Conservation (phyloP, 30 jellyfish, hydroid and myxozoan genomes). For the Mastigias papua region DNA sequence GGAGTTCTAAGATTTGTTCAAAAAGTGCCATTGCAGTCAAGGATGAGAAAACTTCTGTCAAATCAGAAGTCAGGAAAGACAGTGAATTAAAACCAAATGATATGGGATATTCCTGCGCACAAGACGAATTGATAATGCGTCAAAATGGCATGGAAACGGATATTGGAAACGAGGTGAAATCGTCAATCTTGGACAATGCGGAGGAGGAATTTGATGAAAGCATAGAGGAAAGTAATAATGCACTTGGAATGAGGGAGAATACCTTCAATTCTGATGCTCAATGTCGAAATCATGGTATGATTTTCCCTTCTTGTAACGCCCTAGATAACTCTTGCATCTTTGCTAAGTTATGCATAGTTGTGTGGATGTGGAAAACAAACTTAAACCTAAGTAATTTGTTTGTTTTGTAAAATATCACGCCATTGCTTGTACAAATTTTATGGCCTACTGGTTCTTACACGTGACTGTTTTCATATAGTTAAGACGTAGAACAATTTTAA, state of each 20-base stretch:
- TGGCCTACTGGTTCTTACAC: no score
- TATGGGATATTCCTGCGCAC: neutral
- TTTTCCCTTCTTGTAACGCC: no score
- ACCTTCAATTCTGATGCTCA: conserved; percentile 52
- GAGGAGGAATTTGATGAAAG: conserved; percentile 5
- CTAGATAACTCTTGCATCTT: no score
- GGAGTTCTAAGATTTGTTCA: no score
- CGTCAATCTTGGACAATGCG: conserved; percentile 33
- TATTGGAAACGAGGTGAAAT: neutral
- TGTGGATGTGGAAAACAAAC: no score
- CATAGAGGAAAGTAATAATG: neutral
- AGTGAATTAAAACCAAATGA: neutral
- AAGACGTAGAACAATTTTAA: no score
- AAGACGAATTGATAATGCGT: neutral
- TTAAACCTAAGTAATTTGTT: no score
- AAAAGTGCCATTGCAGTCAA: neutral
- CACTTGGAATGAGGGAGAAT: neutral
- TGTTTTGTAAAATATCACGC: no score
- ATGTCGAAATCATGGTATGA: conserved; percentile 74
- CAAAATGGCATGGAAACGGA: no score
- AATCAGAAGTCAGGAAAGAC: neutral
- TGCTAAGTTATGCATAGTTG: no score
- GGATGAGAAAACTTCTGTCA: neutral
- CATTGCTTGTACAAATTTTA: no score
- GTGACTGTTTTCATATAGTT: no score